Conservation (phyloP, 2,888 invertebrate genomes). For the Chaitophorus viminalis region DNA sequence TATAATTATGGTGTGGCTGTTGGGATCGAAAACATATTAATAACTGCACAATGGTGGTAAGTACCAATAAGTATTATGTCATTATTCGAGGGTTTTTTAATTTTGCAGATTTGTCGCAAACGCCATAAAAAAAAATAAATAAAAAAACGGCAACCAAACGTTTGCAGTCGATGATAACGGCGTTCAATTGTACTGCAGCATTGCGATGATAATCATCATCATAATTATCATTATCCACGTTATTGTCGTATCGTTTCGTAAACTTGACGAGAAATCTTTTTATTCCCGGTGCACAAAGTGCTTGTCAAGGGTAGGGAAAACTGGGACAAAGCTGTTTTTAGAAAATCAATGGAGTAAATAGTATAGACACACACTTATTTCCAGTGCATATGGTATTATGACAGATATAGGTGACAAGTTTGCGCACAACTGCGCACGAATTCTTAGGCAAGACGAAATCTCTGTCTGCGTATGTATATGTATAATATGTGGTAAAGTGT, state of each 20-base stretch:
- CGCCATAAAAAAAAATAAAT: neutral
- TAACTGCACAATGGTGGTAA: too few species aligned
- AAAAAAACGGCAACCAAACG: neutral
- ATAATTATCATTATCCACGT: too few species aligned
- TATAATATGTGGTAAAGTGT: too few species aligned
- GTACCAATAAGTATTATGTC: too few species aligned
- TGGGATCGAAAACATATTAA: too few species aligned
- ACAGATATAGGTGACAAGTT: neutral
- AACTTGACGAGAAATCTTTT: conserved; percentile 9
- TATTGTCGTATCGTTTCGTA: neutral
- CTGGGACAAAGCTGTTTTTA: conserved; percentile 12
- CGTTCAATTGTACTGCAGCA: too few species aligned
- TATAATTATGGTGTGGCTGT: too few species aligned
- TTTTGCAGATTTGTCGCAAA: neutral
- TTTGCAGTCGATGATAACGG: too few species aligned
- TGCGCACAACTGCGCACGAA: neutral
- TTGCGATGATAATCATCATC: too few species aligned
- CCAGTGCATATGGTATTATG: neutral
- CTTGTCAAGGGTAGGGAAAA: neutral
- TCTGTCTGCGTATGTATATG: neutral
- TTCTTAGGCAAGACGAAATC: neutral
- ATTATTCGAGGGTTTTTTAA: too few species aligned
- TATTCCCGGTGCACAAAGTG: neutral
- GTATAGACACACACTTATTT: neutral
- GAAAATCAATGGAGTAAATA: conserved; percentile 15